Percentiles rank a stretch among this genome's conserved stretches.
These are phyloP conservation scores for Catostomus latipinnis DNA, from an alignment of 2,797 vertebrate genomes.

Conservation along the genomic window DNA sequence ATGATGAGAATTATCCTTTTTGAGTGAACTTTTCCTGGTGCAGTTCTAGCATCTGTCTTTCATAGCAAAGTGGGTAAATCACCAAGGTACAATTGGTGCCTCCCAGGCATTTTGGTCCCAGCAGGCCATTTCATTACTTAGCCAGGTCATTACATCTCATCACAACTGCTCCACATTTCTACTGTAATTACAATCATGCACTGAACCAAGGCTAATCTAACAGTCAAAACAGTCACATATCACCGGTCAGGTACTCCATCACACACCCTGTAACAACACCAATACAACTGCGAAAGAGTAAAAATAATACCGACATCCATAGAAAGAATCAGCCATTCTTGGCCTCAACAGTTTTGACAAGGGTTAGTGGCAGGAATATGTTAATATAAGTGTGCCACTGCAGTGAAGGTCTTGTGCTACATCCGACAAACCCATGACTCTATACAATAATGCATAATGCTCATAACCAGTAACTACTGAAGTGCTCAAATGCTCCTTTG, in stretches of 20 bases:
- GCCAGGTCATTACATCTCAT: slow-evolving; percentile 26
- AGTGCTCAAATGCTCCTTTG: slow-evolving; percentile 7
- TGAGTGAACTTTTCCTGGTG: background rate
- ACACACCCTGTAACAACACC: background rate
- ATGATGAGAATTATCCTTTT: too few relatives aligned
- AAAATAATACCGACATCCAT: slow-evolving; percentile 20
- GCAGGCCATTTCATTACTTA: slow-evolving; percentile 13
- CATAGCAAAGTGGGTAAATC: slow-evolving; percentile 26
- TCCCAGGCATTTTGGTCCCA: slow-evolving; percentile 24
- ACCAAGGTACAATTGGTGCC: slow-evolving; percentile 22
- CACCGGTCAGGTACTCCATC: slow-evolving; percentile 13
- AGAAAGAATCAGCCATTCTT: slow-evolving; percentile 15
- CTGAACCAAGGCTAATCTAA: slow-evolving; percentile 27
- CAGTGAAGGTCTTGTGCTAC: background rate
- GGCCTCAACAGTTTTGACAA: slow-evolving; percentile 20
- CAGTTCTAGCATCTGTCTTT: slow-evolving; percentile 6
- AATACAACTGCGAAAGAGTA: background rate
- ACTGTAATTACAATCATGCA: slow-evolving; percentile 18
- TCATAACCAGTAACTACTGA: background rate
- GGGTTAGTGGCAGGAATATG: background rate
- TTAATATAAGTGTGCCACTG: background rate
- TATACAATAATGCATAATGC: background rate
- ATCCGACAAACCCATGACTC: background rate
- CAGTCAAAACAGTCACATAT: slow-evolving; percentile 2
- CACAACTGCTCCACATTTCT: slow-evolving; percentile 17